A percentile compares a stretch with the other conserved stretches of the same genome.
These are phyloP conservation scores for Melozone crissalis DNA, from an alignment of 2,113 vertebrate genomes.

Conservation along the genomic window DNA sequence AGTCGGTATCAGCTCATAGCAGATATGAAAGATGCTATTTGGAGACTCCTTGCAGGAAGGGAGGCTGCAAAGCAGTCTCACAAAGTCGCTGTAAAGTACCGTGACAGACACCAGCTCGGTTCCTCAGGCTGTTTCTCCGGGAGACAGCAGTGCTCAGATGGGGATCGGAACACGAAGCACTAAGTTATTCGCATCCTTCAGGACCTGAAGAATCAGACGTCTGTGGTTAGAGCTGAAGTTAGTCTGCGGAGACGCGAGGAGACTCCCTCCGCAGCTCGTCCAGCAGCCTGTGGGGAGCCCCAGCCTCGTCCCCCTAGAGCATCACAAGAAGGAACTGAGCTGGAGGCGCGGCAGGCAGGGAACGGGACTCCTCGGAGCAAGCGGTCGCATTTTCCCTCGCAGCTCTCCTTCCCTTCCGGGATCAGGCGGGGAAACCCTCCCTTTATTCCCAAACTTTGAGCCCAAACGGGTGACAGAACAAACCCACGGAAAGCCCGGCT, in stretches of 20 bases:
- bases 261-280: neutral
- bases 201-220: neutral
- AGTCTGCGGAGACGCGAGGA: neutral
- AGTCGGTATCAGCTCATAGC: neutral
- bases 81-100: neutral
- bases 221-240: neutral
- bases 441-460: constrained; percentile 36
- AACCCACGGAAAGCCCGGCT: neutral
- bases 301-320: neutral
- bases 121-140: neutral
- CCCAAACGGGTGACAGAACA: neutral
- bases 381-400: neutral
- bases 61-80: neutral
- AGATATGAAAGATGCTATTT: neutral
- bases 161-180: neutral
- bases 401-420: neutral
- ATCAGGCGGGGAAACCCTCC: neutral
- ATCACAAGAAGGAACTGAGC: neutral
- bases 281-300: neutral
- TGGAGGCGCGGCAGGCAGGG: neutral
- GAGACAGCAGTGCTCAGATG: neutral
- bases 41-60: neutral
- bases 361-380: neutral
- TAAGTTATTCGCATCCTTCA: neutral
- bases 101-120: neutral